These are phyloP conservation scores for Pampus argenteus DNA, from an alignment of 2,797 vertebrate species.

Conservation along the genomic window DNA sequence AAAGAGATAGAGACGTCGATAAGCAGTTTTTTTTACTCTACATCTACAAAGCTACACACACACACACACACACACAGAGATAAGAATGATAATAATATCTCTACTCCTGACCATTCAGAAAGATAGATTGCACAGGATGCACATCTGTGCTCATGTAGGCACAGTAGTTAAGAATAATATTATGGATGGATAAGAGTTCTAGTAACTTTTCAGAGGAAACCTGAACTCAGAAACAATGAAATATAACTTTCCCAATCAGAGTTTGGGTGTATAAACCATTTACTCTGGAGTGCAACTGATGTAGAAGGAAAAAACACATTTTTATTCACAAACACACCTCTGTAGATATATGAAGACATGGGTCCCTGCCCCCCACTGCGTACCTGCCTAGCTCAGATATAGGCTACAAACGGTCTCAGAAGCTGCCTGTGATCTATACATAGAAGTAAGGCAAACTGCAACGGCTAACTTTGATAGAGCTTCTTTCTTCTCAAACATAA, in stretches of 20 bases:
- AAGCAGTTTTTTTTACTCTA: slow-evolving; percentile 14
- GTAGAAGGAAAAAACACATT: slow-evolving; percentile 71
- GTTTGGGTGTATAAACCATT: slow-evolving; percentile 35
- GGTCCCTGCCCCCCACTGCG: slow-evolving; percentile 58
- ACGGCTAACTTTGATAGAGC: slow-evolving; percentile 69
- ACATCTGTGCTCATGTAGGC: neutral
- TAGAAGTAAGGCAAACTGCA: slow-evolving; percentile 68
- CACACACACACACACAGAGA: slow-evolving; percentile 8
- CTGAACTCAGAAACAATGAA: slow-evolving; percentile 25
- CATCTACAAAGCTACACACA: slow-evolving; percentile 28
- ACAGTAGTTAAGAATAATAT: neutral
- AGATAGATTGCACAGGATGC: neutral
- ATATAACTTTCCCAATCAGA: slow-evolving; percentile 29
- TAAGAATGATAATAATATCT: slow-evolving; percentile 44
- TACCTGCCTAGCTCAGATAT: slow-evolving; percentile 68
- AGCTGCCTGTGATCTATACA: slow-evolving; percentile 78
- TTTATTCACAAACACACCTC: slow-evolving; percentile 68
- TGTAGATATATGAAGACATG: slow-evolving; percentile 46
- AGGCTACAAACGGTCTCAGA: slow-evolving; percentile 68
- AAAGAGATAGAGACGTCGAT: slow-evolving; percentile 40
- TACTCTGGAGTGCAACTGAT: slow-evolving; percentile 52
- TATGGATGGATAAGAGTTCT: neutral
- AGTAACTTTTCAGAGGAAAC: slow-evolving; percentile 22
- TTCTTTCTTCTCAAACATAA: slow-evolving; percentile 29
- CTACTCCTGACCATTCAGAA: slow-evolving; percentile 20